Conservation (phyloP, 2,888 invertebrate genomes). For the Cyclophora albipunctata region DNA sequence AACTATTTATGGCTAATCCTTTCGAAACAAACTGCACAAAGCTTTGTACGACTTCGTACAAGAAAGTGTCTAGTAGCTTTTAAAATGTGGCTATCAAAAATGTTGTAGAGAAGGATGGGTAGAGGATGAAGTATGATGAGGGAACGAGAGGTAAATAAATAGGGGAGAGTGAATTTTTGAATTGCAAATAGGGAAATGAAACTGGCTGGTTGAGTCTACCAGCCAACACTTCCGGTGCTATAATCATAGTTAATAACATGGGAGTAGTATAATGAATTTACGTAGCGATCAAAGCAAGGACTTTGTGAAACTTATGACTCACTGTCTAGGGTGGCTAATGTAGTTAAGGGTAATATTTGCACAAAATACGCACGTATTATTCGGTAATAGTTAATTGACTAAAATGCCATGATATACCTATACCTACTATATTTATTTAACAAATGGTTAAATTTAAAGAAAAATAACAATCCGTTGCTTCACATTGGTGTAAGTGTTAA, state of each 20-base stretch:
- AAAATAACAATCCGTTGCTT: too few relatives aligned
- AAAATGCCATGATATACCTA: too few relatives aligned
- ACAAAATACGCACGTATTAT: too few relatives aligned
- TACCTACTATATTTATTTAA: too few relatives aligned
- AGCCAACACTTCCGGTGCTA: conserved; percentile 56
- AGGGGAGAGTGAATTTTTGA: conserved; percentile 64
- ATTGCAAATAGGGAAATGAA: conserved; percentile 72
- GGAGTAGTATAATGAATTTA: conserved; percentile 66
- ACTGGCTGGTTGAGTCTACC: conserved; percentile 44
- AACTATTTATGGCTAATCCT: conserved; percentile 74
- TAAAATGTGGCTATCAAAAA: conserved; percentile 45
- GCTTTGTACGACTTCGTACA: conserved; percentile 51
- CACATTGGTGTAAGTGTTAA: too few relatives aligned
- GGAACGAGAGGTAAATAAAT: conserved; percentile 18
- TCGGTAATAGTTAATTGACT: too few relatives aligned
- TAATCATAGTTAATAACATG: conserved; percentile 66
- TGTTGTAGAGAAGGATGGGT: conserved; percentile 31
- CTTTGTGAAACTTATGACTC: conserved; percentile 29
- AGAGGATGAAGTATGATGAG: conserved; percentile 27
- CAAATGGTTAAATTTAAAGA: too few relatives aligned
- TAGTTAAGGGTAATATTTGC: too few relatives aligned
- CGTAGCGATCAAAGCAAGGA: conserved; percentile 56
- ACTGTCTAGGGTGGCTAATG: conserved; percentile 21
- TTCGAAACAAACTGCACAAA: conserved; percentile 64
- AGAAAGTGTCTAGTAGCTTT: conserved; percentile 45